Base-by-base conservation (phyloP, 2,113 vertebrate species). In the Cyanoramphus novaezelandiae region DNA sequence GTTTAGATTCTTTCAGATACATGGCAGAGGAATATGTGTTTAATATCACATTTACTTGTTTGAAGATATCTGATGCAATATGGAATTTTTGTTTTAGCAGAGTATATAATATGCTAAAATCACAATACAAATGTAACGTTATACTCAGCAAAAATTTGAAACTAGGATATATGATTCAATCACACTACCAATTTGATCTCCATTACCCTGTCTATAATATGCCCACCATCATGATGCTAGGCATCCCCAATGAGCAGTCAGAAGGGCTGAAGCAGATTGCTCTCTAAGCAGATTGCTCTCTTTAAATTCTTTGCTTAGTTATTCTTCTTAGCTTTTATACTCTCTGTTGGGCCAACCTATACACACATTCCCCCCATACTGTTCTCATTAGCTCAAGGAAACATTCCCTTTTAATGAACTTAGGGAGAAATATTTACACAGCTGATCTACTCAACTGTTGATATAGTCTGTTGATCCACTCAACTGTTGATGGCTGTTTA, bases 11-110 rank as follows among this genome's bases (percentile, higher is more conserved):
- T 93, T 77, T 80, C 14, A 75, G 19, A 29, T 33, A 31, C 16
- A 47, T 2, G 1, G 1, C 1, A 5, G 1, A 59, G 3, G 33
- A 57, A 2, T 16, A 5, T 8, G 17, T 31, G 4, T 13, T 87
- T 65, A 86, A 81, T 35, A 84, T 24, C n/a, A 57, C 4, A 29
- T 67, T 28, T 41, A 53, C 17, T 74, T 74, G 35, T 65, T 16
- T 70, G 39, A 81, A 69, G 57, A 14, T 39, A n/a, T 68, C 37
- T 76, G 15, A 43, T 33, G 44, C 50, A 35, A 86, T 10, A 24
- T 8, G 6, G 24, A 46, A 17, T 33, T 91, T 90, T 67, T 62
- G 8, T 19, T 63, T 91, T 37, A 92, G 18, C 16, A 11, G 27
- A 68, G 24, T 29, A n/a, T 3, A 18, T 2, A 49, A 6, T 21